phyloP scores from a whole-genome alignment of 1,140 invertebrate genomes.

The Lasioglossum albipes region DNA sequence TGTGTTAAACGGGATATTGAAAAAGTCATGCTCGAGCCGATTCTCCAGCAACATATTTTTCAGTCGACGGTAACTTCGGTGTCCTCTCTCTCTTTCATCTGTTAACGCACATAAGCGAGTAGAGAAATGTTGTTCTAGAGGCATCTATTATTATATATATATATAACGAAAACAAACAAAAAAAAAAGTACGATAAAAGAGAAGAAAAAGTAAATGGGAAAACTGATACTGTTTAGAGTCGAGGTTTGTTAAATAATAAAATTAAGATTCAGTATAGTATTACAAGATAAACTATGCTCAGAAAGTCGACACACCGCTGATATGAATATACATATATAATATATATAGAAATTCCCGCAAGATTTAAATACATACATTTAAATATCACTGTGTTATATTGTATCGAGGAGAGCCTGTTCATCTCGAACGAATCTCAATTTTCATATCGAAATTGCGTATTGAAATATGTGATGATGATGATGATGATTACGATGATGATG shows the following conservation, averaged over 20 bases:
- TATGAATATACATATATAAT: background rate
- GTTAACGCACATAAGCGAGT: conserved; percentile 33
- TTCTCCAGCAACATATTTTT: conserved; percentile 3
- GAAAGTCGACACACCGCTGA: conserved; percentile 16
- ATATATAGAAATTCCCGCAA: conserved; percentile 5
- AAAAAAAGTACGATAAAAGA: background rate
- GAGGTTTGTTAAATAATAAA: conserved; percentile 39
- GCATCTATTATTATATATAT: conserved; percentile 9
- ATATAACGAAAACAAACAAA: no score
- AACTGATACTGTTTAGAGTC: conserved; percentile 16
- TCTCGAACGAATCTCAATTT: background rate
- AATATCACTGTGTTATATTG: conserved; percentile 9
- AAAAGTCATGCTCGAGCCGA: background rate
- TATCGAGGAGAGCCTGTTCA: background rate
- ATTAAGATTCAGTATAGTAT: conserved; percentile 25
- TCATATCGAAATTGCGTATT: conserved; percentile 19
- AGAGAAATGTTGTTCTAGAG: conserved; percentile 13
- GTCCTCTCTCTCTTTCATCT: conserved; percentile 9
- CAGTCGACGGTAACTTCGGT: conserved; percentile 11
- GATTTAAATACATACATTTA: conserved; percentile 1
- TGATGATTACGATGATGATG: no score
- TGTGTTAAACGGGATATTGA: background rate
- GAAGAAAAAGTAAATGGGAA: background rate
- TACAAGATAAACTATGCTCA: conserved; percentile 23
- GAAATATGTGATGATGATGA: conserved; percentile 2